phyloP scores from a whole-genome alignment of 2,113 vertebrate genomes.

The Paradoxurus hermaphroditus region DNA sequence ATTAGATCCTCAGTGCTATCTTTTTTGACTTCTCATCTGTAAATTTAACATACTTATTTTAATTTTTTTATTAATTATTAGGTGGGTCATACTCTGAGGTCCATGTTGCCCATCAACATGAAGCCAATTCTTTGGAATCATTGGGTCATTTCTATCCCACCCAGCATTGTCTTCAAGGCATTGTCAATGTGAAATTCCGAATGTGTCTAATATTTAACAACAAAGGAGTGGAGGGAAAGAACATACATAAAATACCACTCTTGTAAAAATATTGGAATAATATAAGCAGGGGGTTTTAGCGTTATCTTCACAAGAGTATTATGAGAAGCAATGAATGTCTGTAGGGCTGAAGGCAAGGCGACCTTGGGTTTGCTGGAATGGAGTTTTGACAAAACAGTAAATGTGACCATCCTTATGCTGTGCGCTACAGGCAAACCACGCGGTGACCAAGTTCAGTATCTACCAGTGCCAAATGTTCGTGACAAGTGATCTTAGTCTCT shows the following conservation, averaged over 20 bases:
- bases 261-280: not conserved
- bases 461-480: not conserved
- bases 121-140: not conserved
- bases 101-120: not conserved
- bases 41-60: not conserved
- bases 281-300: not conserved
- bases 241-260: not conserved
- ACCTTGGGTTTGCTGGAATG: not conserved
- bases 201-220: not conserved
- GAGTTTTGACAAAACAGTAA: not conserved
- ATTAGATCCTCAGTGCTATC: not conserved
- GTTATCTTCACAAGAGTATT: not conserved
- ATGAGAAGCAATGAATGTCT: not conserved
- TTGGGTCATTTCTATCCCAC: not conserved
- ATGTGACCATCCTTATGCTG: not conserved
- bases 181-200: not conserved
- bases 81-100: not conserved
- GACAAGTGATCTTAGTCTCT: not conserved
- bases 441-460: not conserved
- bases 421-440: not conserved
- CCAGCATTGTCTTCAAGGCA: not conserved
- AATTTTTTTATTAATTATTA: not conserved
- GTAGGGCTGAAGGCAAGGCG: fast-evolving
- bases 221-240: not conserved
- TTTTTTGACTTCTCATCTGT: not conserved